phyloP scores from a whole-genome alignment of 2,888 invertebrate genomes.

The Podotricha telesiphe region DNA sequence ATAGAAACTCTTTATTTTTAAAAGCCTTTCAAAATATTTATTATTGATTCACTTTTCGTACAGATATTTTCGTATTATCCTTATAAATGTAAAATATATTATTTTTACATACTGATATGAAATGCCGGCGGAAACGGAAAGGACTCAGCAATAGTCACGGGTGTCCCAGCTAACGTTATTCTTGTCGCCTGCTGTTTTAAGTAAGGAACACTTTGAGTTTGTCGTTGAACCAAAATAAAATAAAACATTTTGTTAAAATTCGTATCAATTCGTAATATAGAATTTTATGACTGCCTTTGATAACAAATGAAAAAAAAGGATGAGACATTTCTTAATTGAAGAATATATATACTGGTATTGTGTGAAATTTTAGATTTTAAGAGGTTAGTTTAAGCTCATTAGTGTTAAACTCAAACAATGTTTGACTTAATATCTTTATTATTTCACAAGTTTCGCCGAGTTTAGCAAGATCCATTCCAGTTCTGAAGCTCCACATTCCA shows the following conservation, averaged over 20 bases:
- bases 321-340: too few relatives aligned
- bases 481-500: constrained; percentile 30
- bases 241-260: not conserved
- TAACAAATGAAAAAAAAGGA: too few relatives aligned
- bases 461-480: constrained; percentile 34
- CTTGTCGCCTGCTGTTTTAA: constrained; percentile 61
- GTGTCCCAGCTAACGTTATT: constrained; percentile 51
- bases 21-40: too few relatives aligned
- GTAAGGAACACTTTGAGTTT: constrained; percentile 53
- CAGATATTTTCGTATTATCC: not conserved
- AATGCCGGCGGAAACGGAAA: constrained; percentile 69
- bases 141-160: constrained; percentile 76
- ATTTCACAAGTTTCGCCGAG: constrained; percentile 34
- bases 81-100: constrained; percentile 5
- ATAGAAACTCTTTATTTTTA: too few relatives aligned
- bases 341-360: not conserved
- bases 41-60: not conserved
- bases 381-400: constrained; percentile 25
- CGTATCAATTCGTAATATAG: not conserved
- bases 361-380: constrained; percentile 41
- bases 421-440: constrained; percentile 31
- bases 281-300: too few relatives aligned
- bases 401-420: constrained; percentile 23
- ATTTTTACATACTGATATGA: constrained; percentile 2
- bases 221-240: not conserved